A percentile compares a stretch with the other conserved stretches of the same genome.
Evolutionary conservation across 1,140 invertebrate genomes (phyloP).

Genomic region (Solen grandis): DNA sequence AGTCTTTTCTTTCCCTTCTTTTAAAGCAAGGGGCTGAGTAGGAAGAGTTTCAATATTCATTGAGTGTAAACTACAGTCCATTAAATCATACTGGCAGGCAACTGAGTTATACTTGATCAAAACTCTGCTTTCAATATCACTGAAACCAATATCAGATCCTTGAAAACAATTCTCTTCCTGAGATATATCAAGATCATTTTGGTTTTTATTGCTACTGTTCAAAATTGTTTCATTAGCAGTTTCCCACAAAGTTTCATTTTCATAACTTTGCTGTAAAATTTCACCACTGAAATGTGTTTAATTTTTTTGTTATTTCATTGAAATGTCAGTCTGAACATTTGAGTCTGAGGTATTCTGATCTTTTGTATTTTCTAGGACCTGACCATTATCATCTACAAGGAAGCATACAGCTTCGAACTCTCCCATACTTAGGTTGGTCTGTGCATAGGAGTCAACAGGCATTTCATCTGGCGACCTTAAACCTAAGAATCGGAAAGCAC

Average conservation of each 20-base stretch:
- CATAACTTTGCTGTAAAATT: neutral
- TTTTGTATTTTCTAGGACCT: slow-evolving; percentile 23
- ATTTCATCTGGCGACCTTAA: slow-evolving; percentile 1
- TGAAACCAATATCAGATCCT: neutral
- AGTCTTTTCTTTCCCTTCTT: too few relatives aligned
- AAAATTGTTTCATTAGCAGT: neutral
- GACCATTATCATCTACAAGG: slow-evolving; percentile 39
- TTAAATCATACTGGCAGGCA: neutral
- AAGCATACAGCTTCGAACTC: neutral
- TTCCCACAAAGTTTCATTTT: neutral
- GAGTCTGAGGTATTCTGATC: neutral
- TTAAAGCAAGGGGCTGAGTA: too few relatives aligned
- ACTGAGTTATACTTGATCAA: neutral
- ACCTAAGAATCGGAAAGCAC: slow-evolving; percentile 35
- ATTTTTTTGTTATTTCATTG: too few relatives aligned
- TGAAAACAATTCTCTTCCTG: too few relatives aligned
- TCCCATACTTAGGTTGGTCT: slow-evolving; percentile 27
- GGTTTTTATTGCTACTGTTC: too few relatives aligned
- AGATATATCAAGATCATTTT: too few relatives aligned
- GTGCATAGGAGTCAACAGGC: neutral
- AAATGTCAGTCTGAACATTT: slow-evolving; percentile 20
- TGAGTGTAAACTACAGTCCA: too few relatives aligned
- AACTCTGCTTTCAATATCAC: neutral
- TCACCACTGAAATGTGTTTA: too few relatives aligned
- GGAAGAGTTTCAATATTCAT: too few relatives aligned